These are phyloP conservation scores for Regulus satrapa DNA, from an alignment of 2,113 vertebrate species.

Conservation along the genomic window DNA sequence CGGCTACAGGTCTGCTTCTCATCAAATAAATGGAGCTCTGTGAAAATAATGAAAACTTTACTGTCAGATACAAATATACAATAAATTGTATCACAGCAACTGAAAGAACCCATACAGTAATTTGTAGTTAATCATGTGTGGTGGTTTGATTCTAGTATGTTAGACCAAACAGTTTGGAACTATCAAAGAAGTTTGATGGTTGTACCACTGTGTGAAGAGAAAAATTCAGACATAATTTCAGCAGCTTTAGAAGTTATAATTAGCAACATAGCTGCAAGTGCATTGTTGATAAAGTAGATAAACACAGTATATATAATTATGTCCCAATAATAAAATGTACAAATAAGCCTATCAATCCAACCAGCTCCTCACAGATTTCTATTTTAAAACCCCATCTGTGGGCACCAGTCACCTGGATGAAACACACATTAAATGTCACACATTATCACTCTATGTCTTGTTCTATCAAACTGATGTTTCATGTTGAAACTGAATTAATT, in stretches of 20 bases:
- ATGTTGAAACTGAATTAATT: neutral
- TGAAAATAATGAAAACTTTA: neutral
- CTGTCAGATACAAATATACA: neutral
- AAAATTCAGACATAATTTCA: neutral
- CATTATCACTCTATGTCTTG: neutral
- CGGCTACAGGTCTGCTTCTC: neutral
- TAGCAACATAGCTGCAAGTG: neutral
- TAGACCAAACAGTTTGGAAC: neutral
- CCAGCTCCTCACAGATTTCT: neutral
- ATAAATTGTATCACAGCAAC: neutral
- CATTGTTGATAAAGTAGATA: neutral
- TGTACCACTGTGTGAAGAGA: neutral
- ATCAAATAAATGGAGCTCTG: neutral
- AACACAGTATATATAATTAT: neutral
- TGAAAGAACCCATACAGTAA: neutral
- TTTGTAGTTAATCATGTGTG: neutral
- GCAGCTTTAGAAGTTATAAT: neutral
- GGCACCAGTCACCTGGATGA: neutral
- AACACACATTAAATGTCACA: neutral
- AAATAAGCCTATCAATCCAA: neutral
- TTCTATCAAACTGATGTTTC: neutral
- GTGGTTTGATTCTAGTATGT: neutral
- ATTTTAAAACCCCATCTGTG: neutral
- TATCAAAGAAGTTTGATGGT: neutral
- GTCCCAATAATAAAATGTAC: neutral